A percentile compares a stretch with the other conserved stretches of the same genome.
phyloP scores from a whole-genome alignment of 2,113 vertebrate genomes.

The Phrynosoma blainvillii region DNA sequence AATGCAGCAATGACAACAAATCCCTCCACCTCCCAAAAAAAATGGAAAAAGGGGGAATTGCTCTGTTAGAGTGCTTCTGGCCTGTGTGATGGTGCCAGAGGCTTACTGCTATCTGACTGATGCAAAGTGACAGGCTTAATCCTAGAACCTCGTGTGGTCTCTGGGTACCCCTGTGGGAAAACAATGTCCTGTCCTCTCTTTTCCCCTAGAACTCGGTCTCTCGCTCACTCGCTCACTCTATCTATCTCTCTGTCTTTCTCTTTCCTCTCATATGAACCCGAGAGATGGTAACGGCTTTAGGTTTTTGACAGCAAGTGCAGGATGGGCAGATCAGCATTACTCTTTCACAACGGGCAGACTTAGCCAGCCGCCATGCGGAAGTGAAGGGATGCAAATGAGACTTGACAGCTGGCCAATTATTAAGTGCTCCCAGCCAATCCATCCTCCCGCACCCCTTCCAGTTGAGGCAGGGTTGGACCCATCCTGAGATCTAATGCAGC shows the following conservation, averaged over 20 bases:
- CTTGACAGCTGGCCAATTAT: conserved; percentile 9
- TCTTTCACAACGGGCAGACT: not conserved
- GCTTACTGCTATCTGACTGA: conserved; percentile 35
- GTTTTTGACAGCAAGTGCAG: not conserved
- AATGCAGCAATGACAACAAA: not conserved
- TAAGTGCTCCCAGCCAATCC: not conserved
- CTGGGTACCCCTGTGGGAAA: not conserved
- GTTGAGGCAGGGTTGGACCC: not conserved
- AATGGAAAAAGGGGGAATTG: not conserved
- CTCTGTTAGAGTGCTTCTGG: not conserved
- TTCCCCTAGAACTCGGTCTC: not conserved
- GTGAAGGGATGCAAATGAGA: not conserved
- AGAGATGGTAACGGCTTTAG: not conserved
- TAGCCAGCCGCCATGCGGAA: rapidly evolving
- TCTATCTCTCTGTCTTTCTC: not conserved
- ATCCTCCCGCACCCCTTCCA: not conserved
- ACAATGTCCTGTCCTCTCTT: rapidly evolving
- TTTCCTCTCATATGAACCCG: not conserved
- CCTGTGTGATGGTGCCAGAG: conserved; percentile 20
- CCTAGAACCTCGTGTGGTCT: rapidly evolving
- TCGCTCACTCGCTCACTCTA: not conserved
- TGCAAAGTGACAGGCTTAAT: conserved; percentile 44
- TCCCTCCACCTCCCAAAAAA: not conserved
- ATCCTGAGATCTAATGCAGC: not conserved
- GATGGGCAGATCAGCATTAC: not conserved